These are phyloP conservation scores for Cephus cinctus DNA, from an alignment of 1,140 invertebrate genomes.

Conservation along the genomic window DNA sequence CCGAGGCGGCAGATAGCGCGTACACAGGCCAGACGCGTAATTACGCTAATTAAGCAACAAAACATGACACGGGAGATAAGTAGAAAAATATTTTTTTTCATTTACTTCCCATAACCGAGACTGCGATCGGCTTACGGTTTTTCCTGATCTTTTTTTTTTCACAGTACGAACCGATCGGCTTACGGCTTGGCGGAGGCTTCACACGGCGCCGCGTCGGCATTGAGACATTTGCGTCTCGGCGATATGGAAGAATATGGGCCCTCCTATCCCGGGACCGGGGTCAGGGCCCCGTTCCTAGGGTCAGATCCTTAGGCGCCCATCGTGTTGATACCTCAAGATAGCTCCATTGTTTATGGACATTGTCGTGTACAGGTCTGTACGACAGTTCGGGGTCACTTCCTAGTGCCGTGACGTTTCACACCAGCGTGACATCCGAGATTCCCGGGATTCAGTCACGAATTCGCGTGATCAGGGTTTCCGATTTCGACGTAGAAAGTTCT, in stretches of 20 bases:
- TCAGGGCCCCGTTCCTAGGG: conserved; percentile 33
- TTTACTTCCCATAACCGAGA: no score
- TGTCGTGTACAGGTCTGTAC: conserved; percentile 24
- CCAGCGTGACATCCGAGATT: conserved; percentile 38
- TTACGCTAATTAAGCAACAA: no score
- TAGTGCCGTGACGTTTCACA: conserved; percentile 40
- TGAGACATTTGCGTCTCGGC: conserved; percentile 38
- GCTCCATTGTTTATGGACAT: conserved; percentile 42
- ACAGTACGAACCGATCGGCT: no score
- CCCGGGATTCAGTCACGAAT: conserved; percentile 38
- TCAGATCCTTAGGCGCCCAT: conserved; percentile 30
- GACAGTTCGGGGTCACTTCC: conserved; percentile 41
- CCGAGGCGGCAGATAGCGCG: no score
- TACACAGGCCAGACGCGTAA: no score
- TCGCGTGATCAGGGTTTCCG: conserved; percentile 31
- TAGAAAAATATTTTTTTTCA: no score
- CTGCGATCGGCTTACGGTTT: no score
- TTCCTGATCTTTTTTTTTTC: no score
- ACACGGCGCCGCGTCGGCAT: conserved; percentile 14
- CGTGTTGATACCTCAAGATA: conserved; percentile 42
- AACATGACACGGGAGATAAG: no score
- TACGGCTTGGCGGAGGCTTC: not conserved
- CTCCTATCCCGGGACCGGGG: conserved; percentile 25
- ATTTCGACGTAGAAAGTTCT: not conserved
- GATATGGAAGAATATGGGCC: conserved; percentile 35